Base-by-base conservation (phyloP, 2,888 invertebrate genomes). In the Argyra leucocephala region DNA sequence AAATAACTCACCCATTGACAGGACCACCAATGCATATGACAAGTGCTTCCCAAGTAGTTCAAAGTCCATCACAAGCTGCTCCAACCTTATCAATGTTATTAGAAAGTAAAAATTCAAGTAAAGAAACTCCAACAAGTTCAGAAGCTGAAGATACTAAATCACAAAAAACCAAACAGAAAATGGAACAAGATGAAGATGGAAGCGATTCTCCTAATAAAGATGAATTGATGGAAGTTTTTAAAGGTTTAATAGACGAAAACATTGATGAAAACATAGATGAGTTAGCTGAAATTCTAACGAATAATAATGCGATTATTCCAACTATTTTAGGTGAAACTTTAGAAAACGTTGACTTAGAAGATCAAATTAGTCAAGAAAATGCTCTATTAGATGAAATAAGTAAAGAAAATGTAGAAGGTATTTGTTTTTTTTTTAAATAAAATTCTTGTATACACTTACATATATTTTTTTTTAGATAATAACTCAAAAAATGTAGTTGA, bases 61-160 rank as follows among this genome's bases (percentile, higher is more conserved):
- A 84, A 58, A 83, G 86, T 1, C 86, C 88, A 0, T 86, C 87
- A 0, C 84, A 85, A 64, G 86, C 86, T 0, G 88, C 90, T 0
- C 89, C 90, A 0, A 90, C 90, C 0, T 78, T 90, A 1, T 89
- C 90, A 0, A 87, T 88, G 84, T 77, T 90, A 12, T 77, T 90
- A 9, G 89, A 87, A 69, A 82, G 83, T 69, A 81, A 83, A 66
- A 78, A 79, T 67, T 10, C 57, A 1, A 59, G 65, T 1, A 64
- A 58, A n/a, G 18, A 9, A 22, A 59, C 48, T 57, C 15, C 58
- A 61, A 10, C n/a, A n/a, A 63, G 67, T 18, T 63, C 23, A 62
- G 64, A 59, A 22, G 62, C 63, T 2, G 57, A 61, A 2, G 66
- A 68, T 60, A n/a, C n/a, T n/a, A 70, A 71, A 58, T 68, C 69